Evolutionary conservation across 2,797 vertebrate species (phyloP).

Genomic region (Premnoplex brunnescens): DNA sequence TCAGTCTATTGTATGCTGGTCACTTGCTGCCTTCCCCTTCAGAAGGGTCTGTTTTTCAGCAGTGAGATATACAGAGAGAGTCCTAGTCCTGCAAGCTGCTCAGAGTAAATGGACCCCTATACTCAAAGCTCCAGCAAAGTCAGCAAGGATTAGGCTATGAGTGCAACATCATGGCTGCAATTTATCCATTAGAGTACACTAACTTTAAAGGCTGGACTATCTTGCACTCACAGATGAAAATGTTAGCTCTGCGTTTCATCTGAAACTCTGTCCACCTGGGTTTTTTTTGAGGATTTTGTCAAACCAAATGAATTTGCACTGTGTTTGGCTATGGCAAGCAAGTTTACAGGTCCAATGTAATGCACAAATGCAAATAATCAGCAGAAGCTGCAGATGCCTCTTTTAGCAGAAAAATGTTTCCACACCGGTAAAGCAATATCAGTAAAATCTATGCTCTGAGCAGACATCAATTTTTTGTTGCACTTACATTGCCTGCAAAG

Average conservation of each 20-base stretch:
- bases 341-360: not conserved
- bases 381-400: slow-evolving; percentile 40
- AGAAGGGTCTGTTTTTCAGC: not conserved
- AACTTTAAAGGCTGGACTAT: not conserved
- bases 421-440: slow-evolving; percentile 68
- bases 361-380: not conserved
- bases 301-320: not conserved
- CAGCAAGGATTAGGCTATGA: not conserved
- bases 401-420: slow-evolving; percentile 66
- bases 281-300: not conserved
- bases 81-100: not conserved
- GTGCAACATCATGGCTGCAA: not conserved
- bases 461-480: slow-evolving; percentile 76
- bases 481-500: slow-evolving; percentile 77
- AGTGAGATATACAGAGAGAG: rapidly evolving
- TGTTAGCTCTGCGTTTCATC: not conserved
- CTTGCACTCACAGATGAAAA: not conserved
- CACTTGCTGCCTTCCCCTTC: not conserved
- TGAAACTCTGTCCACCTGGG: not conserved
- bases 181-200: not conserved
- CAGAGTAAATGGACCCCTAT: rapidly evolving
- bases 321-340: not conserved
- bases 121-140: not conserved
- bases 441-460: slow-evolving; percentile 78
- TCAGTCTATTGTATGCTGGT: not conserved